phyloP scores from a whole-genome alignment of 23 tunicate genomes.

The Corella eumyota region DNA sequence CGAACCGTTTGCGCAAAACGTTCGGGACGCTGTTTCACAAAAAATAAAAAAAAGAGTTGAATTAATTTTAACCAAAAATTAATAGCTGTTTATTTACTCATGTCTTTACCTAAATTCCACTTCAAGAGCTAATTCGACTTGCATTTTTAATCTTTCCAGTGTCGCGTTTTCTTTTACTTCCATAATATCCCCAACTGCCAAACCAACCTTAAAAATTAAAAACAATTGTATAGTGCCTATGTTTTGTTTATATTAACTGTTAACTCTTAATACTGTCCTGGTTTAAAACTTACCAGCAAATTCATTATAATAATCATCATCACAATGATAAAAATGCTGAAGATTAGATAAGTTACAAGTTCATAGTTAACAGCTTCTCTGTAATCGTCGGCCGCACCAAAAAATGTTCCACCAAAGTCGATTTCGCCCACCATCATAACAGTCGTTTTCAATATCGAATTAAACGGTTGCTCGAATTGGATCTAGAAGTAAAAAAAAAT shows the following conservation, averaged over 20 bases:
- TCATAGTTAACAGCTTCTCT: slow-evolving; percentile 29
- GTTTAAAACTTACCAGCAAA: slow-evolving; percentile 37
- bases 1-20: slow-evolving; percentile 59
- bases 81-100: background rate
- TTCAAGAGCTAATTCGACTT: slow-evolving; percentile 78
- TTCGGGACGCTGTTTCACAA: slow-evolving; percentile 39
- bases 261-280: no score
- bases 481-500: slow-evolving; percentile 9
- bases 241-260: no score
- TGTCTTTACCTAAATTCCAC: slow-evolving; percentile 52
- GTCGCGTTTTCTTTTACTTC: slow-evolving; percentile 85
- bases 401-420: slow-evolving; percentile 64
- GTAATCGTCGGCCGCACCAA: slow-evolving; percentile 30
- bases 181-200: slow-evolving; percentile 85
- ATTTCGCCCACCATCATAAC: slow-evolving; percentile 89
- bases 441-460: slow-evolving; percentile 54
- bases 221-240: no score
- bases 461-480: slow-evolving; percentile 60
- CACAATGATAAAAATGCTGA: slow-evolving; percentile 62
- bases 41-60: background rate
- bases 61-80: background rate
- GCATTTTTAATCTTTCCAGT: slow-evolving; percentile 75
- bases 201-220: slow-evolving; percentile 53
- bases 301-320: slow-evolving; percentile 89
- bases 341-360: slow-evolving; percentile 48